A percentile compares a stretch with the other conserved stretches of the same genome.
phyloP scores from a whole-genome alignment of 2,797 vertebrate genomes.

The Carcharodon carcharias region DNA sequence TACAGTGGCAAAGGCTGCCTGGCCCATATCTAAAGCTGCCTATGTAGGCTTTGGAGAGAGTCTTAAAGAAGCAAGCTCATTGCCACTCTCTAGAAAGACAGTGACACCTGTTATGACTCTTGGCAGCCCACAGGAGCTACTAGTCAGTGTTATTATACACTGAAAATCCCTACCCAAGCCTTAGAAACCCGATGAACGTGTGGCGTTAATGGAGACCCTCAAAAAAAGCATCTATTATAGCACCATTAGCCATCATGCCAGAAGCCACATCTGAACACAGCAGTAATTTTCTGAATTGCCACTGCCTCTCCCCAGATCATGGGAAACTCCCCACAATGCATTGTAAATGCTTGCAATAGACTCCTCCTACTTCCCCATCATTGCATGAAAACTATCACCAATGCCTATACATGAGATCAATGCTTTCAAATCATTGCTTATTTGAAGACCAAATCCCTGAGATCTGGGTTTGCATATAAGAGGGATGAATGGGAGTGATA shows the following conservation, averaged over 20 bases:
- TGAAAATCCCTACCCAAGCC: background rate
- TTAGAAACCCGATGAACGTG: background rate
- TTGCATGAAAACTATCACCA: background rate
- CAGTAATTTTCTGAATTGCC: background rate
- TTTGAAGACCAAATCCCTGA: background rate
- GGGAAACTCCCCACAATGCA: background rate
- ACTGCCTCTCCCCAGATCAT: background rate
- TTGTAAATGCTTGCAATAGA: background rate
- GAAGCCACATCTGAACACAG: background rate
- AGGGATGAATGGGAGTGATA: background rate
- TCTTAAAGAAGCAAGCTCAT: background rate
- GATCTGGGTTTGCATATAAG: background rate
- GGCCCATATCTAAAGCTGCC: background rate
- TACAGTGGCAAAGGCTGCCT: background rate
- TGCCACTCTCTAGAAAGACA: background rate
- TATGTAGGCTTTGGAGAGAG: background rate
- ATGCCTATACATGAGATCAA: background rate
- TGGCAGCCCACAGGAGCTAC: background rate
- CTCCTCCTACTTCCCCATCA: background rate
- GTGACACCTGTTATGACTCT: background rate
- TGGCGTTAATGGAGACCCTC: background rate
- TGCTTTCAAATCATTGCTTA: background rate
- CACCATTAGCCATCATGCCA: background rate
- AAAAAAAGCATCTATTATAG: background rate
- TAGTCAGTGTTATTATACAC: background rate